Base-by-base conservation (phyloP, 2,888 invertebrate species). In the Ornithoptera priamus region DNA sequence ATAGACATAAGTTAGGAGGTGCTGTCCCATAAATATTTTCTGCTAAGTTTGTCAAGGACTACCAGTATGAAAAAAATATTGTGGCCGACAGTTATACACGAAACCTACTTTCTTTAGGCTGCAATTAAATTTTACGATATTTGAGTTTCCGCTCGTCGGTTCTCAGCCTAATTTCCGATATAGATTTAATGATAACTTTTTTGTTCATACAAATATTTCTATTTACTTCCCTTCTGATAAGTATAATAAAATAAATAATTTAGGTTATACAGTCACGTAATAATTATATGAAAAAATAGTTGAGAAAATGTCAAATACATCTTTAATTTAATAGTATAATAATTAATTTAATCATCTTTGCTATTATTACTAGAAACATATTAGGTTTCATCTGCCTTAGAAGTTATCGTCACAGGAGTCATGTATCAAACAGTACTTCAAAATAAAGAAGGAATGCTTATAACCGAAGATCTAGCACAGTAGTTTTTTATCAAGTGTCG, bases 21-120 rank as follows among this genome's bases (percentile, higher is more conserved):
- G 39, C 65, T 57, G 62, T 57, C 65, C 62, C 53, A 70, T 70
- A 63, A 67, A 70, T 70, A 70, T 70, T 67, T 67, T 67, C 62
- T 63, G 50, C 70, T 39, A 59, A 67, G 63, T 53, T 58, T 59
- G 63, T 59, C 50, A 24, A 58, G 39, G 59, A 22, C 24, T 18
- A 53, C 59, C 20, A 53, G n/a, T 59, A 53, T 59, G 53, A 59
- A 70, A 50, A 70, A 67, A 67, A 69, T 70, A 70, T 64, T 67
- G 53, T 61, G 61, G 57, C 30, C 64, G 61, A 46, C 56, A 56
- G 42, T 50, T 53, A 66, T 53, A 53, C 39, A 53, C 30, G 42
- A n/a, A 56, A 46, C 22, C 50, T 57, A 61, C 42, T 64, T 70
- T 59, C 30, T 50, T 50, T 50, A 50, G 59, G 50, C 62, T 66